A percentile compares a stretch with the other conserved stretches of the same genome.
Evolutionary conservation across 2,113 vertebrate species (phyloP).

Genomic region (Danio rerio): DNA sequence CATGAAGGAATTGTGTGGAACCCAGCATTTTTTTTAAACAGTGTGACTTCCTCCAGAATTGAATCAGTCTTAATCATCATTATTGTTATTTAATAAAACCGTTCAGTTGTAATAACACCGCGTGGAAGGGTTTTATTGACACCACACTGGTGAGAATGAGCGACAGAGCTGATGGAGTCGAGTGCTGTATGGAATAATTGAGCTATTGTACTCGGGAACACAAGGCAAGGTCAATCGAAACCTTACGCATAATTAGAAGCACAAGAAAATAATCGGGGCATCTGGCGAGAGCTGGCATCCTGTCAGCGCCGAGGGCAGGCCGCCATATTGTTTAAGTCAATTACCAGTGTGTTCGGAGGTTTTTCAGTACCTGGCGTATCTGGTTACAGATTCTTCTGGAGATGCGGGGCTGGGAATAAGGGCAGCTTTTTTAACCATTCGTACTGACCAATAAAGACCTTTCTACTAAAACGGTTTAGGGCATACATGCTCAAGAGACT

Average conservation of each 20-base stretch:
- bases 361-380: constrained; percentile 71
- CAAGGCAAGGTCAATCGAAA: constrained; percentile 71
- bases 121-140: constrained; percentile 62
- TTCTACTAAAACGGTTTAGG: constrained; percentile 41
- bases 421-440: constrained; percentile 4
- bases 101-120: constrained; percentile 56
- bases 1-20: too few relatives aligned
- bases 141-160: constrained; percentile 5
- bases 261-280: constrained; percentile 76
- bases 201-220: constrained; percentile 70
- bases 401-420: not conserved
- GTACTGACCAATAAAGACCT: not conserved
- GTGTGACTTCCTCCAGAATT: constrained; percentile 69
- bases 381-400: constrained; percentile 52
- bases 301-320: constrained; percentile 68
- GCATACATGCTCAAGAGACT: too few relatives aligned
- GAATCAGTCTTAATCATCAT: not conserved
- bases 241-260: constrained; percentile 74
- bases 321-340: constrained; percentile 74
- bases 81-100: not conserved
- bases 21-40: constrained; percentile 39
- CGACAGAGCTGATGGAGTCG: not conserved
- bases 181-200: constrained; percentile 67
- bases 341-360: constrained; percentile 77
- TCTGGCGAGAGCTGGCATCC: constrained; percentile 69